A percentile compares a stretch with the other conserved stretches of the same genome.
Conservation (phyloP, 23 tunicate species). For the Styela clava region DNA sequence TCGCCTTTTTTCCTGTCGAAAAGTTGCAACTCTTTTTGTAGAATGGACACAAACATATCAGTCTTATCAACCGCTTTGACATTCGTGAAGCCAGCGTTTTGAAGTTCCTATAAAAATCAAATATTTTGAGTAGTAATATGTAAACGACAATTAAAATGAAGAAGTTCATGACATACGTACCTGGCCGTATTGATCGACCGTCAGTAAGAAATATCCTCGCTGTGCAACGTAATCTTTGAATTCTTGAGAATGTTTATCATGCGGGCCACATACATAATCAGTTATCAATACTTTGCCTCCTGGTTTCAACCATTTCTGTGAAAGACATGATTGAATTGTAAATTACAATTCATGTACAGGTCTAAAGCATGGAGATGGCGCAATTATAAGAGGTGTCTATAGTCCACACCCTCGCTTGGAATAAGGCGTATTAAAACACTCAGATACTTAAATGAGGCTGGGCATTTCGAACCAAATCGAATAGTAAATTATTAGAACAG, state of each 20-base stretch:
- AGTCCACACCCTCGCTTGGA: too few relatives aligned
- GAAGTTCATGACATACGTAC: conserved; percentile 4
- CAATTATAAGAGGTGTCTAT: too few relatives aligned
- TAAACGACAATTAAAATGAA: background rate
- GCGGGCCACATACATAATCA: conserved; percentile 36
- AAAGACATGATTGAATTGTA: background rate
- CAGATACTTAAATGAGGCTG: too few relatives aligned
- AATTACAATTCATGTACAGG: too few relatives aligned
- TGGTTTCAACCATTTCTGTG: conserved; percentile 47
- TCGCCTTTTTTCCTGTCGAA: conserved; percentile 13
- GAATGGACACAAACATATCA: conserved; percentile 15
- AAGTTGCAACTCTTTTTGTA: conserved; percentile 26
- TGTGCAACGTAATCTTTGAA: conserved; percentile 34
- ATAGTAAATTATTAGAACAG: too few relatives aligned
- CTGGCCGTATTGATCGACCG: conserved; percentile 37
- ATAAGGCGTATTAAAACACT: too few relatives aligned
- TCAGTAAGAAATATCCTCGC: conserved; percentile 37
- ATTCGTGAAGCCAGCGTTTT: conserved; percentile 34
- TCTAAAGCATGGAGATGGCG: too few relatives aligned
- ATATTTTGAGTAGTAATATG: too few relatives aligned
- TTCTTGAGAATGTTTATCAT: conserved; percentile 23
- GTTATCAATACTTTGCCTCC: conserved; percentile 40
- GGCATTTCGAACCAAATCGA: too few relatives aligned
- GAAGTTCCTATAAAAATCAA: background rate
- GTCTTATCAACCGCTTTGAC: conserved; percentile 25